Percentiles rank a stretch among this genome's conserved stretches.
Conservation (phyloP, 1,140 invertebrate species). For the Kradibia gibbosae region DNA sequence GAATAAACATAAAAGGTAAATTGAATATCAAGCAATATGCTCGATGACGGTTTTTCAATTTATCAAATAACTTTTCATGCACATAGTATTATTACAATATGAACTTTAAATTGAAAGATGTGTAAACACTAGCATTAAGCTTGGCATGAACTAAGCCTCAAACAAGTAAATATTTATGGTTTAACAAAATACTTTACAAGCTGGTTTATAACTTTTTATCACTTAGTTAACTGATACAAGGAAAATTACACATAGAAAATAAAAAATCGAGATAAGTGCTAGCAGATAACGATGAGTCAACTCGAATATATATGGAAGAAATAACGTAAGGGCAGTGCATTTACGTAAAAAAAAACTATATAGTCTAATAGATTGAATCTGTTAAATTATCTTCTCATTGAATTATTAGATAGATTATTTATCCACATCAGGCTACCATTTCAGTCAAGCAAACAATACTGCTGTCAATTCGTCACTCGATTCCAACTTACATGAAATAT, state of each 20-base stretch:
- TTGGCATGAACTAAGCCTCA: neutral
- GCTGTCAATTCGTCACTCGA: neutral
- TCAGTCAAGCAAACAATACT: conserved; percentile 58
- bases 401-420: conserved; percentile 63
- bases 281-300: neutral
- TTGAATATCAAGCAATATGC: no score
- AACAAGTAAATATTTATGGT: neutral
- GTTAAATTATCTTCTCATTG: no score
- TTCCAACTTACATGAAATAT: neutral
- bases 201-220: neutral
- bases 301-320: neutral
- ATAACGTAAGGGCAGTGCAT: neutral
- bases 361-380: no score
- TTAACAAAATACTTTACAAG: neutral
- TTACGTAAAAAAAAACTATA: conserved; percentile 53
- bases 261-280: neutral
- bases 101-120: neutral
- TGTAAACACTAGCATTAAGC: neutral
- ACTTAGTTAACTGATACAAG: neutral
- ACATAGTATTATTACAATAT: neutral
- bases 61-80: neutral
- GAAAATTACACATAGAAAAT: neutral
- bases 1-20: neutral
- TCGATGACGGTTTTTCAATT: neutral
- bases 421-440: conserved; percentile 58